Conservation (phyloP, 2,113 vertebrate species). For the Gobius niger region DNA sequence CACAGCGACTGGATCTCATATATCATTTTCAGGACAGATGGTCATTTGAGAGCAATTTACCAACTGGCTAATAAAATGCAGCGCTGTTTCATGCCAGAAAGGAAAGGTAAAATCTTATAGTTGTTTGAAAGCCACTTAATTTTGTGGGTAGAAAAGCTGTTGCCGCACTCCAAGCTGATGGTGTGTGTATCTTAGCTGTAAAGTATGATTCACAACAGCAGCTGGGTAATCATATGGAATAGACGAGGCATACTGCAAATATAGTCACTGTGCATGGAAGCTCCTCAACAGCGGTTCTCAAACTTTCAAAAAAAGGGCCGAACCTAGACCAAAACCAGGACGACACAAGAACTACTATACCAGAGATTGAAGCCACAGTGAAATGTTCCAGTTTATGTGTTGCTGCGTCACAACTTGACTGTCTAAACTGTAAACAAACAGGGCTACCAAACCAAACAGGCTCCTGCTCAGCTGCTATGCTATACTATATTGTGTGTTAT, state of each 20-base stretch:
- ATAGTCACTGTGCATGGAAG: conserved; percentile 71
- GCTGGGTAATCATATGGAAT: conserved; percentile 53
- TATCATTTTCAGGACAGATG: conserved; percentile 22
- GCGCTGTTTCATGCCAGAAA: conserved; percentile 43
- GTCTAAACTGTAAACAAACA: too few species aligned
- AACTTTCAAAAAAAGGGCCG: background rate
- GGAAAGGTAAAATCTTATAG: conserved; percentile 42
- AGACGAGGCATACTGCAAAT: conserved; percentile 49
- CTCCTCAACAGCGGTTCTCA: conserved; percentile 35
- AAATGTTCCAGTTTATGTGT: too few species aligned
- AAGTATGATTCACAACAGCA: conserved; percentile 54
- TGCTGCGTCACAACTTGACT: too few species aligned
- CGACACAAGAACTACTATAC: background rate
- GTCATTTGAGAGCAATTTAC: conserved; percentile 41
- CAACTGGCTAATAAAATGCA: conserved; percentile 49
- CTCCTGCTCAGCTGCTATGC: too few species aligned
- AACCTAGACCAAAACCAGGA: background rate
- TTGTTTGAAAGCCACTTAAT: conserved; percentile 1
- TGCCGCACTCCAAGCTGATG: conserved; percentile 43
- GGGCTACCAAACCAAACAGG: too few species aligned
- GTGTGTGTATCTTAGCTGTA: conserved; percentile 46
- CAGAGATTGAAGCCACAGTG: too few species aligned
- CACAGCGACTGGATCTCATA: conserved; percentile 67
- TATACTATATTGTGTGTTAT: too few species aligned
- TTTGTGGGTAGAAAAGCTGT: conserved; percentile 36